These are phyloP conservation scores for Meteorus cinctellus DNA, from an alignment of 2,888 invertebrate genomes.

Conservation along the genomic window DNA sequence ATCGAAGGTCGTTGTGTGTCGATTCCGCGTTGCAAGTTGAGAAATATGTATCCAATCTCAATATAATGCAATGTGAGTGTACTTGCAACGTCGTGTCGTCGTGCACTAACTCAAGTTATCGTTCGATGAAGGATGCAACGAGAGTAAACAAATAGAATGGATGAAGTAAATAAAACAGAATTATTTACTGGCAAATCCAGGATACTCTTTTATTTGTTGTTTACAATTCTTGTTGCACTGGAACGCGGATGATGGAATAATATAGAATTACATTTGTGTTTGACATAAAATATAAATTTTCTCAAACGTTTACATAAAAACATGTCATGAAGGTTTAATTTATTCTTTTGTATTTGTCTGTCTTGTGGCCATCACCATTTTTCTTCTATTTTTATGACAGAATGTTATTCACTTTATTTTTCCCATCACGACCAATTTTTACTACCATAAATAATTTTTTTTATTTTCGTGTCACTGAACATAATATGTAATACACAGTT, in stretches of 20 bases:
- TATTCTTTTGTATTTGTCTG: neutral
- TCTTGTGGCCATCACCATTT: neutral
- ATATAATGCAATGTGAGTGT: neutral
- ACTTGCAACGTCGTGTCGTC: slow-evolving; percentile 5
- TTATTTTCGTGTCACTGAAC: neutral
- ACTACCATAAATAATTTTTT: neutral
- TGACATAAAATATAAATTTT: neutral
- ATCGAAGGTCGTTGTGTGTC: slow-evolving; percentile 49
- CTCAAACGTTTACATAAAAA: neutral
- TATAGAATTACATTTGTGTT: neutral
- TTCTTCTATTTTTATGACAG: neutral
- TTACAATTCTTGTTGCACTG: neutral
- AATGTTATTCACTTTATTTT: neutral
- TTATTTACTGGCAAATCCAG: neutral
- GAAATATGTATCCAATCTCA: slow-evolving; percentile 39
- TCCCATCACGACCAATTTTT: neutral
- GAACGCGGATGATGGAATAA: neutral
- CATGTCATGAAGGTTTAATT: neutral
- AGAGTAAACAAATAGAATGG: neutral
- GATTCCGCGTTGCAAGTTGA: slow-evolving; percentile 42
- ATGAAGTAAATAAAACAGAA: neutral
- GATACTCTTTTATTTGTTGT: neutral
- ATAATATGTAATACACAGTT: neutral
- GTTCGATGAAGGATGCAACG: neutral
- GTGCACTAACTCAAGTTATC: neutral